Evolutionary conservation across 1,140 invertebrate genomes (phyloP).

Genomic region (Zeugodacus cucurbitae): DNA sequence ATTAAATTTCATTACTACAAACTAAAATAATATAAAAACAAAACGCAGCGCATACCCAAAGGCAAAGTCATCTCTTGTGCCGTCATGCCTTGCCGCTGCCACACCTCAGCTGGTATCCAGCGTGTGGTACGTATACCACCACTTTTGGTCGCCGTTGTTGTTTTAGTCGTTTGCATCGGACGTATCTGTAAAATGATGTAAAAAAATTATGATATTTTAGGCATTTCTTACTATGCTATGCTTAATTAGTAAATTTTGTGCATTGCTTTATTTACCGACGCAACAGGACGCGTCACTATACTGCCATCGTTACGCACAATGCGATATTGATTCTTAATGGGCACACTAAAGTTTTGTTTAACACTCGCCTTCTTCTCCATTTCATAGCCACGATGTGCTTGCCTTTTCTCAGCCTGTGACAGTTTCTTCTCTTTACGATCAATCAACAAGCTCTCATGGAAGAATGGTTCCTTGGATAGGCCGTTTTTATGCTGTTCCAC

Average conservation of each 20-base stretch:
- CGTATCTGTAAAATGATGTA: constrained; percentile 45
- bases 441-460: constrained; percentile 95
- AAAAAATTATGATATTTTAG: not conserved
- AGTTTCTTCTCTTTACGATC: constrained; percentile 96
- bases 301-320: constrained; percentile 72
- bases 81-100: constrained; percentile 92
- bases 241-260: not conserved
- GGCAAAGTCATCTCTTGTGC: constrained; percentile 94
- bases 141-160: constrained; percentile 61
- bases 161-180: constrained; percentile 63
- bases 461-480: constrained; percentile 91
- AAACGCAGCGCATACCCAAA: constrained; percentile 69
- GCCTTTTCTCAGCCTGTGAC: constrained; percentile 92
- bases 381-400: constrained; percentile 94
- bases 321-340: constrained; percentile 66
- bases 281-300: constrained; percentile 69
- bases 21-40: not conserved
- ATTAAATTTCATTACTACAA: not conserved
- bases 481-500: constrained; percentile 74
- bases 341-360: constrained; percentile 62
- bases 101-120: constrained; percentile 88
- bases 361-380: constrained; percentile 89
- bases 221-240: not conserved
- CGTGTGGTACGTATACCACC: constrained; percentile 68
- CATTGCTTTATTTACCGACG: constrained; percentile 64